Evolutionary conservation across 2,797 vertebrate genomes (phyloP), one percentile per base, ranked within the genome.

Genomic region (Diplodus puntazzo): DNA sequence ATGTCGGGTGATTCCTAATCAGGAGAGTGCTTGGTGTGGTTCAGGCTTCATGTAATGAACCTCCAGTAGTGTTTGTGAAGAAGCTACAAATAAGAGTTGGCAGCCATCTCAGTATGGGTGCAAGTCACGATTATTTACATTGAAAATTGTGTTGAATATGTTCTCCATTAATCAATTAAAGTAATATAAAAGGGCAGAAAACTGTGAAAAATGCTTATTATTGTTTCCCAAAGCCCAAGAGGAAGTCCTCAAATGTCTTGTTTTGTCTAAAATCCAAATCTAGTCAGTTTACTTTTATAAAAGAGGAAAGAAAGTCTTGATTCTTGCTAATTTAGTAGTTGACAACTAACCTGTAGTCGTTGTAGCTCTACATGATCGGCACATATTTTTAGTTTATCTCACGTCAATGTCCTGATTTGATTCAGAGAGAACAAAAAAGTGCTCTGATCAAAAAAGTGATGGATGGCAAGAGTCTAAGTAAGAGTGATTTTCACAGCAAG

Each of bases 81-180:
- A 65, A 62, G 6, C 39, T 67, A 55, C 62, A 80, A 71, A 82
- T 75, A 66, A 65, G 67, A 79, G 21, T 30, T 80, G 65, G 57
- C 61, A 72, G 34, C 46, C 6, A 3, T 52, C 34, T 81, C 39
- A 80, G 55, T 17, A 34, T 34, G 34, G 34, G 34, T 34, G 34
- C 34, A 34, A 9, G 34, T 34, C 6, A 34, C 7, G 8, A 9
- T 34, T 34, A 34, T 34, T 34, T 34, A 34, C 34, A 34, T 34
- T 34, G 34, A 8, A 7, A 7, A 34, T 34, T 34, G 34, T 34
- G 34, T 34, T 34, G 34, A 34, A 34, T 34, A 34, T 34, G 34
- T 34, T 9, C 34, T 9, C 34, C 34, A 34, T 34, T 34, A 34
- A 34, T 34, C 34, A 34, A 34, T 34, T 34, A 34, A 34, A 34